Evolutionary conservation across 2,113 vertebrate species (phyloP).

Genomic region (Sinocyclocheilus maitianheensis): DNA sequence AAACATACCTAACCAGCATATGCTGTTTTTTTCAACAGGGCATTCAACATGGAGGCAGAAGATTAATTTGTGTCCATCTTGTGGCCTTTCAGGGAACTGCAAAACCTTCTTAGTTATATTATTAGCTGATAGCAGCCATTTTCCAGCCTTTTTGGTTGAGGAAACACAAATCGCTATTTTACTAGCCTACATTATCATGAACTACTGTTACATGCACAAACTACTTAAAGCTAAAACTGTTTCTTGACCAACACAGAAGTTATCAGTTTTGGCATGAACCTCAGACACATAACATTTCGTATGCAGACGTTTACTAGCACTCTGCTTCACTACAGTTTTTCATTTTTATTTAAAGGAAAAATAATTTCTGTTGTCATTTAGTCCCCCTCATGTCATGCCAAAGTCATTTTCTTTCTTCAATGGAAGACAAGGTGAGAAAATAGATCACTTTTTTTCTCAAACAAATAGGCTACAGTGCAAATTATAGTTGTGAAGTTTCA

Average conservation of each 20-base stretch:
- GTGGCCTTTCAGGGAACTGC: slow-evolving; percentile 14
- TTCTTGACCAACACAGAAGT: not conserved
- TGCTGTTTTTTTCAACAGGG: too few relatives aligned
- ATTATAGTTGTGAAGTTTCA: too few relatives aligned
- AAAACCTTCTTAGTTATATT: not conserved
- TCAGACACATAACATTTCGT: not conserved
- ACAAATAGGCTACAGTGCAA: too few relatives aligned
- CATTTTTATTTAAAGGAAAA: not conserved
- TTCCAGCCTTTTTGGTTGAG: not conserved
- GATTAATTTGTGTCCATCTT: slow-evolving; percentile 31
- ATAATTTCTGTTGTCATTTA: not conserved
- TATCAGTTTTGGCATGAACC: slow-evolving; percentile 13
- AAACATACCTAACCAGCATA: too few relatives aligned
- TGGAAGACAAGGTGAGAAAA: too few relatives aligned
- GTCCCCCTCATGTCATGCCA: not conserved
- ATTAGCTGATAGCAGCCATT: slow-evolving; percentile 31
- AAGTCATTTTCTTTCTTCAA: too few relatives aligned
- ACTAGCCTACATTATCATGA: not conserved
- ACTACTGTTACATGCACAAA: not conserved
- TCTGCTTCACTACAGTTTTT: not conserved
- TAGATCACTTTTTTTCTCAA: too few relatives aligned
- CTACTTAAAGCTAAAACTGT: not conserved
- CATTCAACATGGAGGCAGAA: not conserved
- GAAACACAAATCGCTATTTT: not conserved
- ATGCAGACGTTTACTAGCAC: not conserved